Percentiles rank a stretch among this genome's conserved stretches.
Conservation (phyloP, 2,113 vertebrate species). For the Salvator merianae region DNA sequence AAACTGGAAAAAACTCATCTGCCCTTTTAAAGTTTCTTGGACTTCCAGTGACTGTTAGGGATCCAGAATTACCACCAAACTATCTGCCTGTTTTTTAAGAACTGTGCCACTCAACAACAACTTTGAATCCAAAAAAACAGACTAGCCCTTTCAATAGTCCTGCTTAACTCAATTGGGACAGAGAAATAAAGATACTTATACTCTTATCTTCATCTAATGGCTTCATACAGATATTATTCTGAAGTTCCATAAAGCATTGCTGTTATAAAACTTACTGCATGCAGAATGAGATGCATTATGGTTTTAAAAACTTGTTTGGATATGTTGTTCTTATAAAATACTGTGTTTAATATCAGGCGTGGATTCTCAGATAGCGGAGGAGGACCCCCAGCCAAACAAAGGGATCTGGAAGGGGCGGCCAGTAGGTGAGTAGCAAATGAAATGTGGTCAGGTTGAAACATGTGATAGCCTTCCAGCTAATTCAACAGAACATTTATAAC, state of each 20-base stretch:
- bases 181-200: neutral
- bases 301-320: neutral
- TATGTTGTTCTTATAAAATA: neutral
- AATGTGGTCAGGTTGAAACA: neutral
- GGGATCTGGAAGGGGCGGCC: constrained; percentile 95
- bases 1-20: neutral
- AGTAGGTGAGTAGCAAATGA: constrained; percentile 79
- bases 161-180: neutral
- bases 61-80: neutral
- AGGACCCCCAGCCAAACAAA: constrained; percentile 98
- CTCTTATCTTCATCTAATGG: neutral
- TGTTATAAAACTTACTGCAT: neutral
- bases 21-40: neutral
- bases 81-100: neutral
- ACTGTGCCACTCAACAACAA: neutral
- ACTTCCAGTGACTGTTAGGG: neutral
- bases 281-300: neutral
- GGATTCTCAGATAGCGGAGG: constrained; percentile 95
- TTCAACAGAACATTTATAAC: neutral
- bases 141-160: neutral
- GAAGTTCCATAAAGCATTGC: neutral
- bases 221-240: neutral
- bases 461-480: neutral
- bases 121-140: neutral
- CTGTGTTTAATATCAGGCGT: constrained; percentile 79